Conservation (phyloP, 2,888 invertebrate genomes). For the Agrypnus murinus region DNA sequence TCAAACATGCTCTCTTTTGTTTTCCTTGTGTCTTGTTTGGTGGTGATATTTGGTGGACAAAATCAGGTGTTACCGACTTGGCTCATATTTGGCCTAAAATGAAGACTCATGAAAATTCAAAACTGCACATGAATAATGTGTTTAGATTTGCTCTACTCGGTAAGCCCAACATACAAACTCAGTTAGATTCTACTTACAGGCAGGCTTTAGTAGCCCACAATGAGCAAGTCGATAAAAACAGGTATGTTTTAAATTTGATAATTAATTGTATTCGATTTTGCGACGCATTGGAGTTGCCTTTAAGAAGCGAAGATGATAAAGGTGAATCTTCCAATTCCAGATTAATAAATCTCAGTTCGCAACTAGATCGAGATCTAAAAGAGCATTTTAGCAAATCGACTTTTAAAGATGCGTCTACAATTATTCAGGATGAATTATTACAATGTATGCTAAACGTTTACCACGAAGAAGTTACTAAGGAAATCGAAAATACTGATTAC, state of each 20-base stretch:
- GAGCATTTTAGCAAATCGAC: constrained; percentile 56
- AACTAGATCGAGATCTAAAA: constrained; percentile 57
- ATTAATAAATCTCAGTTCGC: constrained; percentile 60
- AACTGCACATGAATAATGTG: not conserved
- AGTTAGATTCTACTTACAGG: constrained; percentile 44
- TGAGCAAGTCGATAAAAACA: constrained; percentile 54
- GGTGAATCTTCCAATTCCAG: constrained; percentile 57
- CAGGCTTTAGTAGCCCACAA: constrained; percentile 45
- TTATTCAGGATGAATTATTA: constrained; percentile 62
- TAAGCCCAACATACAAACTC: too few species aligned
- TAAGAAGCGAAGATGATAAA: constrained; percentile 61
- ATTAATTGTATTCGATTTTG: constrained; percentile 64
- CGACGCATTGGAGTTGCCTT: constrained; percentile 61
- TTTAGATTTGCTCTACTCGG: too few species aligned
- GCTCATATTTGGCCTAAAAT: constrained; percentile 18
- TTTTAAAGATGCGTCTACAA: constrained; percentile 61
- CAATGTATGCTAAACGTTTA: constrained; percentile 61
- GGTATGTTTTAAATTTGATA: constrained; percentile 57
- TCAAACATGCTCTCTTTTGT: constrained; percentile 49
- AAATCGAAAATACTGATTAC: constrained; percentile 49
- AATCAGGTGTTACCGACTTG: constrained; percentile 44
- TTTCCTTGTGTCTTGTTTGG: constrained; percentile 57
- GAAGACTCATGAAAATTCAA: constrained; percentile 30
- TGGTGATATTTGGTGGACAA: constrained; percentile 60
- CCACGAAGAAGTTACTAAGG: constrained; percentile 51